Conservation (phyloP, 2,888 invertebrate species). For the Rhingia campestris region DNA sequence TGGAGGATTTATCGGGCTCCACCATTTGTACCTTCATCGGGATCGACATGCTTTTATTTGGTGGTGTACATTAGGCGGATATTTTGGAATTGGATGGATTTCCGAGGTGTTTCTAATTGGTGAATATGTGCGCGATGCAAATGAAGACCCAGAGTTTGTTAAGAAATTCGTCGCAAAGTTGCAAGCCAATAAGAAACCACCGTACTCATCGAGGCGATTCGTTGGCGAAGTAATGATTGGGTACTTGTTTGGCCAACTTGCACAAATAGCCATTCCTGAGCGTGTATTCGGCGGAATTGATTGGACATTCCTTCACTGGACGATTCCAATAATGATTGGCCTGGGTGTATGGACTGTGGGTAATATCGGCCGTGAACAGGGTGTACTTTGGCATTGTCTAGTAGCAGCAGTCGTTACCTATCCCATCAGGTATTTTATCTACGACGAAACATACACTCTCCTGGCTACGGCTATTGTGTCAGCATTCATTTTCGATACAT, state of each 20-base stretch:
- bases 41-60: conserved; percentile 95
- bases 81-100: conserved; percentile 92
- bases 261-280: conserved; percentile 89
- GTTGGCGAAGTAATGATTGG: conserved; percentile 90
- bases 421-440: conserved; percentile 88
- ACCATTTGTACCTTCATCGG: conserved; percentile 94
- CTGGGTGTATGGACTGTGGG: conserved; percentile 95
- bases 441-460: conserved; percentile 89
- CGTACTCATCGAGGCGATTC: conserved; percentile 91
- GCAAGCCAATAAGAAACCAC: conserved; percentile 88
- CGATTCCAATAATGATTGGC: conserved; percentile 89
- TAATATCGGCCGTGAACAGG: conserved; percentile 93
- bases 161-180: conserved; percentile 86
- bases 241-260: conserved; percentile 91
- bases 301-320: conserved; percentile 88
- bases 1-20: conserved; percentile 94
- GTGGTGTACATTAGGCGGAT: conserved; percentile 93
- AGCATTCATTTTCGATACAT: conserved; percentile 88
- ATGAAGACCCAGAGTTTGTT: conserved; percentile 88
- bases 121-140: conserved; percentile 92
- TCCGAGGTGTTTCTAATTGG: conserved; percentile 93
- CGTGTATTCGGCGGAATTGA: conserved; percentile 88
- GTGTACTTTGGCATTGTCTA: conserved; percentile 88
- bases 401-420: conserved; percentile 87
- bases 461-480: conserved; percentile 87